Conservation (phyloP, 1,140 invertebrate species). For the Eciton burchellii region DNA sequence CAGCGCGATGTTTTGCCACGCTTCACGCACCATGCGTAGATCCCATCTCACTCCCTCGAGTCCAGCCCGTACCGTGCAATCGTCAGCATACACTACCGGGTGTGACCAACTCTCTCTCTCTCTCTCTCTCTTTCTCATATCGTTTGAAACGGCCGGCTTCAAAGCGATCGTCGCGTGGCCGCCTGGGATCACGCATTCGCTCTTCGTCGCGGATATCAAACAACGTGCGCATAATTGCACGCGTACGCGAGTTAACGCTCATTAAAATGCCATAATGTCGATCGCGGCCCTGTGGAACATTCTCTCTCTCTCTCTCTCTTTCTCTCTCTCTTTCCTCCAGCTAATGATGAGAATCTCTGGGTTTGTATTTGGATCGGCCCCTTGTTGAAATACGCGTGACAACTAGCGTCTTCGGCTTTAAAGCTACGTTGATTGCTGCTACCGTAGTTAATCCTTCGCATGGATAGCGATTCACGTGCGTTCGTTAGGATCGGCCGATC, state of each 20-base stretch:
- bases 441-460: constrained; percentile 43
- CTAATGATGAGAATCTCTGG: neutral
- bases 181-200: neutral
- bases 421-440: too few species aligned
- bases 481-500: constrained; percentile 50
- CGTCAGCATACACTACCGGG: neutral
- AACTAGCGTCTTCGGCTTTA: constrained; percentile 54
- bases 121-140: neutral
- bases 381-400: constrained; percentile 37
- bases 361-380: constrained; percentile 20
- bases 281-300: constrained; percentile 22
- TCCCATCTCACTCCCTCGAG: neutral
- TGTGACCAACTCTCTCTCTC: too few species aligned
- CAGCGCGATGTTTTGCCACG: constrained; percentile 1
- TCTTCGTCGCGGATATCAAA: constrained; percentile 26
- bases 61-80: neutral
- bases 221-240: constrained; percentile 34
- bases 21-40: neutral
- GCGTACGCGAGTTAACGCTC: constrained; percentile 17
- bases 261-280: constrained; percentile 55
- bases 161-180: constrained; percentile 17
- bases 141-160: constrained; percentile 14
- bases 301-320: neutral
- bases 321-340: neutral
- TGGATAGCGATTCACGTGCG: constrained; percentile 43